These are phyloP conservation scores for Chelidonichthys spinosus DNA, from an alignment of 2,797 vertebrate genomes.

Conservation along the genomic window DNA sequence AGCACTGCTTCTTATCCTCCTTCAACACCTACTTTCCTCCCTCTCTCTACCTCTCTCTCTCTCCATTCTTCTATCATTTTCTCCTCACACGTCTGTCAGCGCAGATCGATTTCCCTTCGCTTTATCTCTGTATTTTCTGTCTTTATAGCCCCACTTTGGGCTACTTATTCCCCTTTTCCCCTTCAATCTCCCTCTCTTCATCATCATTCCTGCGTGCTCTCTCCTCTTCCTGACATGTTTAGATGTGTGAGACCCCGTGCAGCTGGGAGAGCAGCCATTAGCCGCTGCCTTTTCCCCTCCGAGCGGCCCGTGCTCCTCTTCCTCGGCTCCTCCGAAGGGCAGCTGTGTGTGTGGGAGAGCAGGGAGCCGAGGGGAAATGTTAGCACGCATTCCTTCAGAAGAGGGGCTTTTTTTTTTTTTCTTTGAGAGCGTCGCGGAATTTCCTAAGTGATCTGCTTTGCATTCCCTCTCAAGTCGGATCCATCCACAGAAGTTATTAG, in stretches of 20 bases:
- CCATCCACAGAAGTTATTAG: constrained; percentile 70
- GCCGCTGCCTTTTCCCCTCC: constrained; percentile 31
- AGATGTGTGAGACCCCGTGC: constrained; percentile 62
- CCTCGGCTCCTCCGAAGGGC: constrained; percentile 69
- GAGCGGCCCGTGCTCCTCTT: constrained; percentile 53
- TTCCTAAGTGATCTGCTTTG: constrained; percentile 80
- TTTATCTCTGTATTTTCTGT: constrained; percentile 37
- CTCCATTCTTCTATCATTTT: constrained; percentile 46
- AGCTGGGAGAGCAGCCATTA: constrained; percentile 66
- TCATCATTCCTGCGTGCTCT: constrained; percentile 32
- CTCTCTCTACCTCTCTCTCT: constrained; percentile 25
- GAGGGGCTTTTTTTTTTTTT: constrained; percentile 67
- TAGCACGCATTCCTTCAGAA: constrained; percentile 73
- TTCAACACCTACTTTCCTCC: constrained; percentile 45
- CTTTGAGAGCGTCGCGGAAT: constrained; percentile 68
- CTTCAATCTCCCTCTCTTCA: constrained; percentile 31
- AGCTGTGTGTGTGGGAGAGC: constrained; percentile 75
- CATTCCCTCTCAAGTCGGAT: constrained; percentile 74
- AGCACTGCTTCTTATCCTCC: constrained; percentile 50
- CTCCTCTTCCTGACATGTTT: constrained; percentile 65
- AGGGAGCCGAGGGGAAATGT: constrained; percentile 72
- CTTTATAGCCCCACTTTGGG: constrained; percentile 45
- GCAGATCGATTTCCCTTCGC: constrained; percentile 43
- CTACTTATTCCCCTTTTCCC: constrained; percentile 35
- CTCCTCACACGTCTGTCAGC: constrained; percentile 46